Percentiles rank a stretch among this genome's conserved stretches.
phyloP scores from a whole-genome alignment of 2,797 vertebrate species.

The Carapus acus region DNA sequence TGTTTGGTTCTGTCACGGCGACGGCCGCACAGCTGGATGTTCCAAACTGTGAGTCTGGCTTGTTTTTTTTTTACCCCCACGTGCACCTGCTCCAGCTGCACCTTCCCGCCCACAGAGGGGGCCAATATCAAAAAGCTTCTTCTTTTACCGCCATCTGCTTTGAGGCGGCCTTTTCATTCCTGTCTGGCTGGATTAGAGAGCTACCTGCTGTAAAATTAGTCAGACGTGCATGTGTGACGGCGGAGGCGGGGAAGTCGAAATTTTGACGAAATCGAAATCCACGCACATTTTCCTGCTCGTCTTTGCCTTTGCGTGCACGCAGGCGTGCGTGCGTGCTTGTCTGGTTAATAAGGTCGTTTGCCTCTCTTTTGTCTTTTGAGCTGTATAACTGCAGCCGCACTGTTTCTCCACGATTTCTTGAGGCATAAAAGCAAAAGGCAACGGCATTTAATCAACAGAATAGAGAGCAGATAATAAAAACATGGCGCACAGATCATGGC shows the following conservation, averaged over 20 bases:
- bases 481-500: conserved; percentile 27
- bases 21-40: conserved; percentile 51
- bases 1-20: conserved; percentile 34
- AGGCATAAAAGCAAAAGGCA: conserved; percentile 14
- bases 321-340: conserved; percentile 30
- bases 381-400: conserved; percentile 39
- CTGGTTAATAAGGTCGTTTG: conserved; percentile 30
- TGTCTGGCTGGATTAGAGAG: conserved; percentile 38
- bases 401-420: conserved; percentile 4
- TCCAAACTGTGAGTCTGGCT: conserved; percentile 52
- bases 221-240: conserved; percentile 7
- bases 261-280: conserved; percentile 2
- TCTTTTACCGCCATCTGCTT: conserved; percentile 59
- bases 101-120: conserved; percentile 38
- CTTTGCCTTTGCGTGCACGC: conserved; percentile 6
- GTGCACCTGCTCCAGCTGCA: conserved; percentile 55
- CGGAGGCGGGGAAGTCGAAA: conserved; percentile 26
- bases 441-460: conserved; percentile 9
- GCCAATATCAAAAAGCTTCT: conserved; percentile 22
- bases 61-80: conserved; percentile 32
- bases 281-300: conserved; percentile 1
- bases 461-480: conserved; percentile 31
- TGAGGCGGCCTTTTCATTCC: conserved; percentile 32
- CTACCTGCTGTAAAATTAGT: conserved; percentile 33
- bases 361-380: conserved; percentile 29